Evolutionary conservation across 2,113 vertebrate genomes (phyloP).

Genomic region (Pomatostomus ruficeps): DNA sequence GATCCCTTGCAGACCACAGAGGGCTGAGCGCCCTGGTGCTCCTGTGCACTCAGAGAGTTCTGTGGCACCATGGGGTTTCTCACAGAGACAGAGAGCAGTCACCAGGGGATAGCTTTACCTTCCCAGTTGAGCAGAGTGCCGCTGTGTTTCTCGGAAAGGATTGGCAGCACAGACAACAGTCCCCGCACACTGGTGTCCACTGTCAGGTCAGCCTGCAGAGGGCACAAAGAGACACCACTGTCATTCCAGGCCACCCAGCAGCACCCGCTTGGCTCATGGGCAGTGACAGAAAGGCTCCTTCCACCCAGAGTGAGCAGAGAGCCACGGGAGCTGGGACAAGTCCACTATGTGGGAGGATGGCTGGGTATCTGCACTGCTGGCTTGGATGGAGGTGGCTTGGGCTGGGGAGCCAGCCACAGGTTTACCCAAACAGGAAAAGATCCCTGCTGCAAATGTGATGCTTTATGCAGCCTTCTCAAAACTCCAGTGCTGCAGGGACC

Average conservation of each 20-base stretch:
- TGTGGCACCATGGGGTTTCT: not conserved
- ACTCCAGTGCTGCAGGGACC: not conserved
- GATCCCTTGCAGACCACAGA: not conserved
- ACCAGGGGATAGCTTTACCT: slow-evolving; percentile 67
- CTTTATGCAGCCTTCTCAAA: not conserved
- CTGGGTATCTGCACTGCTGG: not conserved
- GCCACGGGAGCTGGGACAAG: not conserved
- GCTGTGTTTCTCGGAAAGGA: slow-evolving; percentile 44
- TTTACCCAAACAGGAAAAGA: not conserved
- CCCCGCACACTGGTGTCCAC: slow-evolving; percentile 58
- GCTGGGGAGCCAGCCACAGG: not conserved
- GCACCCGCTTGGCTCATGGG: not conserved
- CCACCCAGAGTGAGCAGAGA: not conserved
- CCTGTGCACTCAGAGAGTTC: not conserved
- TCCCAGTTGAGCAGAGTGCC: slow-evolving; percentile 64
- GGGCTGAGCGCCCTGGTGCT: not conserved
- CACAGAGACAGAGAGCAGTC: not conserved
- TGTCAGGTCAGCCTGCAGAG: slow-evolving; percentile 36
- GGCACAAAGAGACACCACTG: fast-evolving
- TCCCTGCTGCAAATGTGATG: not conserved
- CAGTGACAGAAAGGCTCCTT: not conserved
- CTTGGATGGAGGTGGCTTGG: not conserved
- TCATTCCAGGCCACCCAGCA: not conserved
- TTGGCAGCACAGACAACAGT: slow-evolving; percentile 53
- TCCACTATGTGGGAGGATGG: fast-evolving